Conservation (phyloP, 2,888 invertebrate species). For the Dasypogon diadema region DNA sequence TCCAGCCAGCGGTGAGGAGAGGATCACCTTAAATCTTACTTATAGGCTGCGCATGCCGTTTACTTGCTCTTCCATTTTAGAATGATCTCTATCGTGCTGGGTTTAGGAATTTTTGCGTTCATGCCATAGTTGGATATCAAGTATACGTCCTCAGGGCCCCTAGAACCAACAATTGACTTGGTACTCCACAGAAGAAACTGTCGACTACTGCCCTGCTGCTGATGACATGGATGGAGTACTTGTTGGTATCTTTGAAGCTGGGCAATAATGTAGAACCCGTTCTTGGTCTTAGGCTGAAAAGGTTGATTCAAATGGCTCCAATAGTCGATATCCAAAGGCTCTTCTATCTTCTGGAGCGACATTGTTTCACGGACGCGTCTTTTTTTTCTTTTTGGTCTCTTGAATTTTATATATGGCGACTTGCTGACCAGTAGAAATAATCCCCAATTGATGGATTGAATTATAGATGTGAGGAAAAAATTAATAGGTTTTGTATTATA, state of each 20-base stretch:
- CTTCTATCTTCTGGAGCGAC: not conserved
- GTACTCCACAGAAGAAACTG: not conserved
- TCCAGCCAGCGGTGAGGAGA: not conserved
- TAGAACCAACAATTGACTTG: not conserved
- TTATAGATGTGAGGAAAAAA: constrained; percentile 26
- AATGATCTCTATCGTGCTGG: constrained; percentile 42
- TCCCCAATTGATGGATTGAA: constrained; percentile 39
- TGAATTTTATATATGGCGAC: not conserved
- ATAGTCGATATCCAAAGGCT: no score
- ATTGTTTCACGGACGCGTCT: not conserved
- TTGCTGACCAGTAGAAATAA: not conserved
- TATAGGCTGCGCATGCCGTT: constrained; percentile 15
- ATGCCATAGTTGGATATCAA: not conserved
- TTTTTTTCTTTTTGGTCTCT: not conserved
- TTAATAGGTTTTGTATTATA: not conserved
- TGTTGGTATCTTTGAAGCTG: not conserved
- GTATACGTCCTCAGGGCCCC: not conserved
- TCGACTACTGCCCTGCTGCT: not conserved
- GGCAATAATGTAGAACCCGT: not conserved
- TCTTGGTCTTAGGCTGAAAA: not conserved
- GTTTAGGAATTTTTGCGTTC: constrained; percentile 34
- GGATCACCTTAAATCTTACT: not conserved
- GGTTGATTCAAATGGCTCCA: not conserved
- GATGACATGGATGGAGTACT: not conserved
- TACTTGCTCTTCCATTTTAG: constrained; percentile 18